These are phyloP conservation scores for Brachionus koreanus DNA, from an alignment of 1,140 invertebrate genomes.

Conservation along the genomic window DNA sequence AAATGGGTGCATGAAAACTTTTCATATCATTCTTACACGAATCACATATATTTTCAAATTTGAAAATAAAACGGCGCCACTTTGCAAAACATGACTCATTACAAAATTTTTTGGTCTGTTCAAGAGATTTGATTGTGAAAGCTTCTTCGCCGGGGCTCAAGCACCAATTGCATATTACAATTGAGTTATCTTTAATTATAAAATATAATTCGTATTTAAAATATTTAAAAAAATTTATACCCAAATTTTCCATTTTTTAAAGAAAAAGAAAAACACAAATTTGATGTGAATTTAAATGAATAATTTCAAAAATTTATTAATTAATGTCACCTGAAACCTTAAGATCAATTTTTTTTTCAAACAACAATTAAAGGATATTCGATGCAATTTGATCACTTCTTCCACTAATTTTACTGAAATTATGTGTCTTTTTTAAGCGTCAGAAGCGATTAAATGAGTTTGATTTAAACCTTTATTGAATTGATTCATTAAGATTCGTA, in stretches of 20 bases:
- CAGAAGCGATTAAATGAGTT: no score
- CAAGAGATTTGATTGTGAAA: not conserved
- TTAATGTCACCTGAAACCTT: not conserved
- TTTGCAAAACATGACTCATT: not conserved
- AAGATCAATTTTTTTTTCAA: not conserved
- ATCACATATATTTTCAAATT: slow-evolving; percentile 15
- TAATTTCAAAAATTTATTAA: not conserved
- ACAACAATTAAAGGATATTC: not conserved
- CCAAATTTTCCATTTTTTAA: not conserved
- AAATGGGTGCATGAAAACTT: not conserved
- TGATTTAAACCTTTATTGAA: no score
- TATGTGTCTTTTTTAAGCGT: not conserved
- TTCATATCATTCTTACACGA: slow-evolving; percentile 1
- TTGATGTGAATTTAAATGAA: not conserved
- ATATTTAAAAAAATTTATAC: not conserved
- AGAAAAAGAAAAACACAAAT: not conserved
- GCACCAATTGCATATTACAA: slow-evolving; percentile 34
- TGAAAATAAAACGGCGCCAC: not conserved
- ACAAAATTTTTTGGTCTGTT: slow-evolving; percentile 31
- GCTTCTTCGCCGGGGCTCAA: not conserved
- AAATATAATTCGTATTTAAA: not conserved
- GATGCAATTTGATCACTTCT: not conserved
- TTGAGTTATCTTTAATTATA: not conserved
- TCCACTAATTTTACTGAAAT: not conserved
- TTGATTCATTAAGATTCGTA: no score